phyloP scores from a whole-genome alignment of 2,888 invertebrate genomes.

The Mesochorus sp. region DNA sequence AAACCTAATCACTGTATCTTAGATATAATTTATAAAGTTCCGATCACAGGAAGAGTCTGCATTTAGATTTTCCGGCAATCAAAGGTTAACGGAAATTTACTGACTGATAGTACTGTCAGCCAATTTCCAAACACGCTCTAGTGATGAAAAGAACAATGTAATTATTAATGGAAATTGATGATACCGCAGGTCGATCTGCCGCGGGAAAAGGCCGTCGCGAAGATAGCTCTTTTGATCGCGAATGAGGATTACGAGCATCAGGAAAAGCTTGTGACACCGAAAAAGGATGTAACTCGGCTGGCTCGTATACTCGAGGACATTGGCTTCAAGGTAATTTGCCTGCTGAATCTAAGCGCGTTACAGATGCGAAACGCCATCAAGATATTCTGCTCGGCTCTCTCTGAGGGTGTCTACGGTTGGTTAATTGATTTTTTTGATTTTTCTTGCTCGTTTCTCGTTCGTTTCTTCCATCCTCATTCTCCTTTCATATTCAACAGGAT shows the following conservation, averaged over 20 bases:
- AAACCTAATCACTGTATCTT: too few relatives aligned
- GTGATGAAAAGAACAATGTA: too few relatives aligned
- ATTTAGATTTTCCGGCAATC: too few relatives aligned
- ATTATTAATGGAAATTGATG: not conserved
- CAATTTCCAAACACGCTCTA: too few relatives aligned
- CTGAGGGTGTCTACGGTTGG: slow-evolving; percentile 76
- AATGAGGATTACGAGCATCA: slow-evolving; percentile 75
- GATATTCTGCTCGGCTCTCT: slow-evolving; percentile 72
- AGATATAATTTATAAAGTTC: too few relatives aligned
- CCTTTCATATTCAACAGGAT: slow-evolving; percentile 71
- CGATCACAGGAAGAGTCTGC: too few relatives aligned
- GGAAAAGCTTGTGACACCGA: slow-evolving; percentile 71
- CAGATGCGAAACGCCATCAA: slow-evolving; percentile 77
- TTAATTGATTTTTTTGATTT: slow-evolving; percentile 29
- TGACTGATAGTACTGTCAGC: too few relatives aligned
- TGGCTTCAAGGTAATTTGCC: slow-evolving; percentile 76
- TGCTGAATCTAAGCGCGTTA: slow-evolving; percentile 73
- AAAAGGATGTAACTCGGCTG: slow-evolving; percentile 75
- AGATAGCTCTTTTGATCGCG: slow-evolving; percentile 77
- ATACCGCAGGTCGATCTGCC: slow-evolving; percentile 72
- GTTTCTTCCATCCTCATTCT: too few relatives aligned
- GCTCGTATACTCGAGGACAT: slow-evolving; percentile 72
- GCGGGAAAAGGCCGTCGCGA: slow-evolving; percentile 72
- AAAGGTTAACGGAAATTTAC: too few relatives aligned
- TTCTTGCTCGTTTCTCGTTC: too few relatives aligned